phyloP scores from a whole-genome alignment of 2,888 invertebrate genomes.

The Plagodis pulveraria region DNA sequence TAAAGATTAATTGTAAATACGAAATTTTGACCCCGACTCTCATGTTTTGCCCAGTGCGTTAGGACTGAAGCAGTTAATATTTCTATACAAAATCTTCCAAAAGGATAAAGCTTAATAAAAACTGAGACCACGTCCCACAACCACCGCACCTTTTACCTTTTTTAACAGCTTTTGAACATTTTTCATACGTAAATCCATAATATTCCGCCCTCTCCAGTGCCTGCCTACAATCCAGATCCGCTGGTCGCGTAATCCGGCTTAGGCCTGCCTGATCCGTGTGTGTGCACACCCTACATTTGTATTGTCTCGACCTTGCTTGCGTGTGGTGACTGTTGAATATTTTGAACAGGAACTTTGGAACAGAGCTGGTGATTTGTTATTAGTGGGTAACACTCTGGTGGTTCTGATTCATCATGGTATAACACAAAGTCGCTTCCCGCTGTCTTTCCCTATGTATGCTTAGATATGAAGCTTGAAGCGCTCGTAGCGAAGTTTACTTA shows the following conservation, averaged over 20 bases:
- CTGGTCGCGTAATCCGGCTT: constrained; percentile 80
- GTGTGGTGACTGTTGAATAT: constrained; percentile 28
- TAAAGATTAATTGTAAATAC: too few relatives aligned
- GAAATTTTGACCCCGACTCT: too few relatives aligned
- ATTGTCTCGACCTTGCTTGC: constrained; percentile 46
- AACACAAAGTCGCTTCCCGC: too few relatives aligned
- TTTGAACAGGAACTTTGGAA: constrained; percentile 12
- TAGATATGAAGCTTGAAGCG: too few relatives aligned
- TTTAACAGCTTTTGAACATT: constrained; percentile 45
- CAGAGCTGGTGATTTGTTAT: background rate
- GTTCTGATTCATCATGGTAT: too few relatives aligned
- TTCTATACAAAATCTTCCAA: too few relatives aligned
- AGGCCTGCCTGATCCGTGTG: constrained; percentile 65
- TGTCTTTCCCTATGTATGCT: too few relatives aligned
- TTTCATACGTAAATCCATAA: constrained; percentile 64
- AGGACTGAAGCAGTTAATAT: too few relatives aligned
- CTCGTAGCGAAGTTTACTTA: too few relatives aligned
- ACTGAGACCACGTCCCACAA: constrained; percentile 2
- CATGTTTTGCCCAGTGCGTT: too few relatives aligned
- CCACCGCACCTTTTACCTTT: constrained; percentile 34
- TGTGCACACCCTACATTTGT: constrained; percentile 49
- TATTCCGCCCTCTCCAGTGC: constrained; percentile 63
- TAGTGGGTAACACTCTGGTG: background rate
- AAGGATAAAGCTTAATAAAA: too few relatives aligned
- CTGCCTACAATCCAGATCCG: constrained; percentile 59